Evolutionary conservation across 2,888 invertebrate genomes (phyloP).

Genomic region (Tupiocoris notatus): DNA sequence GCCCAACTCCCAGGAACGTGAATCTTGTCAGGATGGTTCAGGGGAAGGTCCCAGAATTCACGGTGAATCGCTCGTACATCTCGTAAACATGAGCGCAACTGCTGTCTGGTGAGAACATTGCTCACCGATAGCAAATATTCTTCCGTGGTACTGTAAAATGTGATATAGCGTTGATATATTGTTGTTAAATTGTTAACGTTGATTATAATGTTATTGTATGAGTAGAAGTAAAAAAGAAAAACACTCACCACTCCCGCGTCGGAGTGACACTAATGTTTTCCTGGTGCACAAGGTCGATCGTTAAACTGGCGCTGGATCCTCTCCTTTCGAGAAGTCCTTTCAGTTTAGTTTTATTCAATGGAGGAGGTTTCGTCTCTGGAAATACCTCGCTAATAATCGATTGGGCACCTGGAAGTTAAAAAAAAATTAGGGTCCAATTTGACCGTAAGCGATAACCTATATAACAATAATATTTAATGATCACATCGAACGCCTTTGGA

Average conservation of each 20-base stretch:
- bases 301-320: constrained; percentile 87
- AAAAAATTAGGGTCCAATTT: too few relatives aligned
- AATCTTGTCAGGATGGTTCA: constrained; percentile 87
- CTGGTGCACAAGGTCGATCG: constrained; percentile 66
- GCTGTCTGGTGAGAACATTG: constrained; percentile 58
- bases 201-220: too few relatives aligned
- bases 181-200: too few relatives aligned
- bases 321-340: constrained; percentile 78
- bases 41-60: constrained; percentile 92
- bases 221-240: neutral
- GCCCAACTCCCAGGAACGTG: constrained; percentile 84
- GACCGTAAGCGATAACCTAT: too few relatives aligned
- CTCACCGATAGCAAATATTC: constrained; percentile 58
- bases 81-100: constrained; percentile 57
- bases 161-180: too few relatives aligned
- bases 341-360: constrained; percentile 56
- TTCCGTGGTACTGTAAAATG: constrained; percentile 55
- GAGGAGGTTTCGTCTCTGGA: constrained; percentile 31
- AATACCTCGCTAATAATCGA: constrained; percentile 42
- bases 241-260: constrained; percentile 58
- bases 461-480: too few relatives aligned
- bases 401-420: constrained; percentile 40
- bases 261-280: constrained; percentile 57
- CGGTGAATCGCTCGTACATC: constrained; percentile 65
- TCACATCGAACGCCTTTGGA: too few relatives aligned